These are phyloP conservation scores for Eurystomus gularis DNA, from an alignment of 2,113 vertebrate species.

Conservation along the genomic window DNA sequence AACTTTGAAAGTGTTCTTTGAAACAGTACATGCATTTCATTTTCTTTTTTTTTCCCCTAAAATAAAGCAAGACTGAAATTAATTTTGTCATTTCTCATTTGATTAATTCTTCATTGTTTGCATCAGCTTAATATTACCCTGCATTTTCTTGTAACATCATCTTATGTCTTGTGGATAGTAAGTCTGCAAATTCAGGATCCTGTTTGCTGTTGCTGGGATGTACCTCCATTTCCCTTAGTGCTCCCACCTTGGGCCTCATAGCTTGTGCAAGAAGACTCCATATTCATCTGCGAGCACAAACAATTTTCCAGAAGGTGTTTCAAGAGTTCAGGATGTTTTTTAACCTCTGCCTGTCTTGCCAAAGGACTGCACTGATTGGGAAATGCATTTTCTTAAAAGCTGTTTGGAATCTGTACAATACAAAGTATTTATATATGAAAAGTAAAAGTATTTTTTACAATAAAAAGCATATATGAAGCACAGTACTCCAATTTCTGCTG, in stretches of 20 bases:
- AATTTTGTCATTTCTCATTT: background rate
- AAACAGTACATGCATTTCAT: background rate
- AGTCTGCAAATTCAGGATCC: background rate
- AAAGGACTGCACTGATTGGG: background rate
- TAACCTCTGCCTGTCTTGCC: background rate
- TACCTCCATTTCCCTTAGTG: background rate
- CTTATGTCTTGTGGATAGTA: background rate
- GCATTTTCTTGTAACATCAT: background rate
- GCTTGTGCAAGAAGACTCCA: background rate
- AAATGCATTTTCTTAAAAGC: background rate
- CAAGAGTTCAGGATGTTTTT: background rate
- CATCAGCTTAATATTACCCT: background rate
- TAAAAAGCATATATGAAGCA: background rate
- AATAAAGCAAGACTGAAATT: background rate
- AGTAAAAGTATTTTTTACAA: background rate
- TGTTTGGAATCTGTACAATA: background rate
- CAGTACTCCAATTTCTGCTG: background rate
- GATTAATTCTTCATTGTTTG: background rate
- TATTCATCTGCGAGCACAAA: background rate
- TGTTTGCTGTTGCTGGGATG: accelerated
- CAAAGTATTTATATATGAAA: background rate
- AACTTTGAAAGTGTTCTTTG: background rate
- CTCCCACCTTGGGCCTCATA: background rate
- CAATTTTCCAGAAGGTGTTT: background rate
- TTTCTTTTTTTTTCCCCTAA: accelerated